Conservation (phyloP, 1,140 invertebrate genomes). For the Drosophila pseudoananassae region DNA sequence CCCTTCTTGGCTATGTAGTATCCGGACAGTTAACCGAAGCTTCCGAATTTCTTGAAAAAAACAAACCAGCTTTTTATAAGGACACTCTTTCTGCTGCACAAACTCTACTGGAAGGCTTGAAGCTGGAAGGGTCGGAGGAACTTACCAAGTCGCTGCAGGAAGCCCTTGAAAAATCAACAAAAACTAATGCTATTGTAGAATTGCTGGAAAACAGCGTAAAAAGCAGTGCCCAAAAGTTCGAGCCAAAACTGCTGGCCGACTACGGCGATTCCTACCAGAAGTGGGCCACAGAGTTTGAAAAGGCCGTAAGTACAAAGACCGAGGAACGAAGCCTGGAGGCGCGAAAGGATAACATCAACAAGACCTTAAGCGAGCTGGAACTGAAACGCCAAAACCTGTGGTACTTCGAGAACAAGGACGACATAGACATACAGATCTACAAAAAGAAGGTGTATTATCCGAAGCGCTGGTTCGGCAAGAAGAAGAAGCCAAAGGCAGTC, state of each 20-base stretch:
- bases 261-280: conserved; percentile 72
- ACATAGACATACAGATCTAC: conserved; percentile 90
- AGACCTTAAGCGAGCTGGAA: conserved; percentile 86
- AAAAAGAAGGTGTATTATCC: conserved; percentile 85
- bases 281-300: conserved; percentile 46
- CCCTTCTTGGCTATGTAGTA: conserved; percentile 88
- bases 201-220: conserved; percentile 36
- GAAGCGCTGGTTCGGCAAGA: conserved; percentile 84
- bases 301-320: conserved; percentile 21
- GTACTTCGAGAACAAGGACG: conserved; percentile 91
- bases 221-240: conserved; percentile 85
- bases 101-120: conserved; percentile 34
- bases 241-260: conserved; percentile 86
- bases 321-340: conserved; percentile 22
- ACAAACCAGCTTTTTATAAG: conserved; percentile 39
- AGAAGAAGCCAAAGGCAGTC: conserved; percentile 83
- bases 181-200: conserved; percentile 24
- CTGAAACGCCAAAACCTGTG: conserved; percentile 89
- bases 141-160: conserved; percentile 27
- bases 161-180: conserved; percentile 11
- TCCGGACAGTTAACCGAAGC: conserved; percentile 88
- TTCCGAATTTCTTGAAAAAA: conserved; percentile 24
- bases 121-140: conserved; percentile 12
- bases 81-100: conserved; percentile 82
- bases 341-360: conserved; percentile 86